phyloP scores from a whole-genome alignment of 37 sponge, comb jelly and placozoan species.

The Spongilla lacustris region DNA sequence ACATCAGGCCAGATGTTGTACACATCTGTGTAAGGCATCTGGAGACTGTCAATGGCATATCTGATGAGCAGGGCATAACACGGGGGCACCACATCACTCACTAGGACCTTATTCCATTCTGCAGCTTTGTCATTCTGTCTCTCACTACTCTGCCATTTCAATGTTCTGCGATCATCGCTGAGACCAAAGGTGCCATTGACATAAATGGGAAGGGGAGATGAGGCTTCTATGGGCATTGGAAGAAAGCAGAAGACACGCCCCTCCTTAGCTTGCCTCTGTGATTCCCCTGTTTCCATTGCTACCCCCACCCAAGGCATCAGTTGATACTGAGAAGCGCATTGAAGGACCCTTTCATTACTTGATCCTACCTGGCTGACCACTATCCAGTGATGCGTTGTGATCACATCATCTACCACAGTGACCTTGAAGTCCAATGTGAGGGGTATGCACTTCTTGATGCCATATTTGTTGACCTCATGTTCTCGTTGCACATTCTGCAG shows the following conservation, averaged over 20 bases:
- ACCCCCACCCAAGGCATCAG: constrained; percentile 61
- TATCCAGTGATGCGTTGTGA: constrained; percentile 19
- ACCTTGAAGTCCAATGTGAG: constrained; percentile 22
- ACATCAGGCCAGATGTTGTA: constrained; percentile 54
- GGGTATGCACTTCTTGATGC: background rate
- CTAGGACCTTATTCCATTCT: constrained; percentile 60
- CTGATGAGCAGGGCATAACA: constrained; percentile 47
- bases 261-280: background rate
- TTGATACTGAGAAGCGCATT: background rate
- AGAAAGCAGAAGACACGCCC: constrained; percentile 74
- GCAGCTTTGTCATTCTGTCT: constrained; percentile 45
- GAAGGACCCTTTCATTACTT: background rate
- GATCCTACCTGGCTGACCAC: constrained; percentile 41
- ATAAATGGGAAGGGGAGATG: constrained; percentile 48
- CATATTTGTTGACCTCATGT: background rate
- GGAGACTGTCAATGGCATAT: constrained; percentile 8
- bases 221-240: constrained; percentile 56
- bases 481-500: background rate
- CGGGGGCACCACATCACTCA: constrained; percentile 35
- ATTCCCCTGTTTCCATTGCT: constrained; percentile 8
- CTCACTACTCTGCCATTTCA: constrained; percentile 64
- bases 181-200: constrained; percentile 77
- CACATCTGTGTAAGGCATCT: background rate
- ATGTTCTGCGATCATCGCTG: constrained; percentile 53
- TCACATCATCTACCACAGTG: background rate